Percentiles rank a stretch among this genome's conserved stretches.
Evolutionary conservation across 2,888 invertebrate genomes (phyloP).

Genomic region (Catocala fraxini): DNA sequence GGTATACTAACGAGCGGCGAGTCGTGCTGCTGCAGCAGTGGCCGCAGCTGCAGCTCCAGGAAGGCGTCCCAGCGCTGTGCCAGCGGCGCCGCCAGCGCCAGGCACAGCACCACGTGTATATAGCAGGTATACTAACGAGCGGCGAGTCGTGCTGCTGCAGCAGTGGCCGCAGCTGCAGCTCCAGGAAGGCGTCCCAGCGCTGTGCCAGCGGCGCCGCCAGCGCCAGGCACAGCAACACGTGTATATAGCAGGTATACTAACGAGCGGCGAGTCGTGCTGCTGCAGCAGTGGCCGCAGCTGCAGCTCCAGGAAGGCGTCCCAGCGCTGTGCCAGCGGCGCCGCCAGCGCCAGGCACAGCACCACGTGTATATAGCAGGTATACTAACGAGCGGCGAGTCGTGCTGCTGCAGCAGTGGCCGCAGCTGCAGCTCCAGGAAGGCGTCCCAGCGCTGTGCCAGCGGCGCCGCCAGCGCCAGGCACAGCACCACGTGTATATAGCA

Average conservation of each 20-base stretch:
- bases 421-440: slow-evolving; percentile 42
- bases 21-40: slow-evolving; percentile 59
- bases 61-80: no score
- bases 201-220: slow-evolving; percentile 11
- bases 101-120: no score
- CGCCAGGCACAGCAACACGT: no score
- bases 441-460: no score
- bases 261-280: slow-evolving; percentile 66
- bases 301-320: slow-evolving; percentile 20
- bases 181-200: slow-evolving; percentile 10
- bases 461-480: slow-evolving; percentile 12
- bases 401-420: slow-evolving; percentile 55
- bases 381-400: slow-evolving; percentile 63
- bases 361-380: no score
- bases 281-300: slow-evolving; percentile 56
- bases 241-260: not conserved
- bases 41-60: slow-evolving; percentile 48
- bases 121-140: slow-evolving; percentile 36
- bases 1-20: slow-evolving; percentile 57
- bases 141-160: slow-evolving; percentile 65
- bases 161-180: slow-evolving; percentile 53
- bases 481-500: no score
- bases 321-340: slow-evolving; percentile 11
- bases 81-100: slow-evolving; percentile 12
- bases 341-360: no score